A percentile compares a stretch with the other conserved stretches of the same genome.
Conservation (phyloP, 2,113 vertebrate species). For the Connochaetes taurinus region DNA sequence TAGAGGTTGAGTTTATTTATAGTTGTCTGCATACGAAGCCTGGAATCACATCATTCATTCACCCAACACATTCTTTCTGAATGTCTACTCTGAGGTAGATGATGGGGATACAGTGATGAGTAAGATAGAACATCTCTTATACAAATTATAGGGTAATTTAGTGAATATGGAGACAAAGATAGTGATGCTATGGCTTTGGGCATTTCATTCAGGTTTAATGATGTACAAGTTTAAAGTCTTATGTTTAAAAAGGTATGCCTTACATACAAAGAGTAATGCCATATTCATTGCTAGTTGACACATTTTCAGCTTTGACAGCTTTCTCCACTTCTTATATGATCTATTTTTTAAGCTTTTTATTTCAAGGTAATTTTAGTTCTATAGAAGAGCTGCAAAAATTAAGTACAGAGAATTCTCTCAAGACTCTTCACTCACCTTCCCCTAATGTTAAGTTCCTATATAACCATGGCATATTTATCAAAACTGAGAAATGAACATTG, state of each 20-base stretch:
- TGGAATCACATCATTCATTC: background rate
- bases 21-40: background rate
- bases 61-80: background rate
- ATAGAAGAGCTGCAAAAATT: background rate
- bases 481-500: background rate
- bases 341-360: background rate
- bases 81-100: background rate
- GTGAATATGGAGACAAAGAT: background rate
- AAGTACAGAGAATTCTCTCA: background rate
- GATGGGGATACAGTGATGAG: background rate
- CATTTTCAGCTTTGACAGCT: background rate
- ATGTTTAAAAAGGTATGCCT: background rate
- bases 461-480: background rate
- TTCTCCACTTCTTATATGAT: background rate
- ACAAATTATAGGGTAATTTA: background rate
- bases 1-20: background rate
- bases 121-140: background rate
- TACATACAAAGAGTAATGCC: background rate
- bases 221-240: background rate
- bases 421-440: background rate
- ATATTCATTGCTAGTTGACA: background rate
- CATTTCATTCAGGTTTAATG: slow-evolving; percentile 9
- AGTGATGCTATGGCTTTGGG: background rate
- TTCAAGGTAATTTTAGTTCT: background rate
- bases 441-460: background rate